Percentiles rank a stretch among this genome's conserved stretches.
Conservation (phyloP, 2,888 invertebrate species). For the Sarcophaga variegata region DNA sequence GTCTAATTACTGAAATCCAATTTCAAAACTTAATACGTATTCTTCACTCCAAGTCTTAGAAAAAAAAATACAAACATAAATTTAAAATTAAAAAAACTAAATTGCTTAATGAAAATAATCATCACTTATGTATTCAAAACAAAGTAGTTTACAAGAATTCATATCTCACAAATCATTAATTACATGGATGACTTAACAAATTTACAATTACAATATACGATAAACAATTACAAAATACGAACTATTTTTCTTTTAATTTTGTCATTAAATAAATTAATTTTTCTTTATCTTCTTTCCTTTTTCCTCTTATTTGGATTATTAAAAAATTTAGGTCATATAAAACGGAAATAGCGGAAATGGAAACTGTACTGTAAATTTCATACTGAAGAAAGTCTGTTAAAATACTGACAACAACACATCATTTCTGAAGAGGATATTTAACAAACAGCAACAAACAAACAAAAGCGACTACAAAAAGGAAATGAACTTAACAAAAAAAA, state of each 20-base stretch:
- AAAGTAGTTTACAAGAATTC: not conserved
- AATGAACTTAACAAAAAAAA: too few relatives aligned
- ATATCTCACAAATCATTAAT: conserved; percentile 46
- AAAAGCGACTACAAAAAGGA: not conserved
- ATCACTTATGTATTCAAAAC: not conserved
- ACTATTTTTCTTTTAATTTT: too few relatives aligned
- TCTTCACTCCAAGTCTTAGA: too few relatives aligned
- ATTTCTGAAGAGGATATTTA: not conserved
- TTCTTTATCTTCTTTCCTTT: conserved; percentile 29
- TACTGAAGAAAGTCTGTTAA: conserved; percentile 10
- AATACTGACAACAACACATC: not conserved
- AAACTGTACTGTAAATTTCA: conserved; percentile 83
- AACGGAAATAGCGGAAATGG: conserved; percentile 93
- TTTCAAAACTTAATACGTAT: too few relatives aligned
- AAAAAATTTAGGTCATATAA: conserved; percentile 82
- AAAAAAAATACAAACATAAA: too few relatives aligned
- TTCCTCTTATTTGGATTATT: conserved; percentile 15
- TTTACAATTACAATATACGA: not conserved
- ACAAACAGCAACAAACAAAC: conserved; percentile 8
- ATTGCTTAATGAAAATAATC: conserved; percentile 3
- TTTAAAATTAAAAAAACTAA: too few relatives aligned
- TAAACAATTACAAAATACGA: not conserved
- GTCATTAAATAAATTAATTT: not conserved
- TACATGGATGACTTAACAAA: conserved; percentile 39
- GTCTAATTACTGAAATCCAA: too few relatives aligned